phyloP scores from a whole-genome alignment of 2,888 invertebrate genomes.

The Drosophila mayaguana region DNA sequence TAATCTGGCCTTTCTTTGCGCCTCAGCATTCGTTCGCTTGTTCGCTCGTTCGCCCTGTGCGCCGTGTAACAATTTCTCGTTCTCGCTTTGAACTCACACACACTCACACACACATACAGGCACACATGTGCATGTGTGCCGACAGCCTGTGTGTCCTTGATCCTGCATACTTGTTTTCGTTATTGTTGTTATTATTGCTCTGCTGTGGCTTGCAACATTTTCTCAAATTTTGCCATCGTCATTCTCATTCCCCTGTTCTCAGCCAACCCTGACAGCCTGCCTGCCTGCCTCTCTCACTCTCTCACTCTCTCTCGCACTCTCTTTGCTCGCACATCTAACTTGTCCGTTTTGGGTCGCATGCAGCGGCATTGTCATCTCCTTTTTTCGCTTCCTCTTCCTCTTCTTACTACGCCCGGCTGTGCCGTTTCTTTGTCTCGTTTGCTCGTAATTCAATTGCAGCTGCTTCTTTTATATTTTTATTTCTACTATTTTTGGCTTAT shows the following conservation, averaged over 20 bases:
- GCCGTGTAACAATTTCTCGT: conserved; percentile 71
- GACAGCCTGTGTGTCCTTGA: conserved; percentile 78
- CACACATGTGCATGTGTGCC: conserved; percentile 12
- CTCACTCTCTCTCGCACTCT: not conserved
- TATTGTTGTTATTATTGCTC: conserved; percentile 13
- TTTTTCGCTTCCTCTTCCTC: conserved; percentile 51
- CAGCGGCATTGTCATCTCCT: conserved; percentile 47
- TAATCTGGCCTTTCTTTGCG: conserved; percentile 66
- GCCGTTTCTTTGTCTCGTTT: conserved; percentile 55
- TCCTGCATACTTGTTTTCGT: conserved; percentile 74
- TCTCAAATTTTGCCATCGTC: conserved; percentile 47
- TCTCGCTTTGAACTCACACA: conserved; percentile 39
- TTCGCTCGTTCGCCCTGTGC: conserved; percentile 50
- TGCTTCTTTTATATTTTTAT: conserved; percentile 74
- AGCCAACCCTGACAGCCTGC: conserved; percentile 4
- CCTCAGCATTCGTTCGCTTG: conserved; percentile 40
- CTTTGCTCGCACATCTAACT: conserved; percentile 17
- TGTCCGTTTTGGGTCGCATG: conserved; percentile 32
- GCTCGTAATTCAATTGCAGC: conserved; percentile 81
- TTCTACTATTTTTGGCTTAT: conserved; percentile 40
- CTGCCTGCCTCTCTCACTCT: not conserved
- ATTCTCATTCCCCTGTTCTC: conserved; percentile 26
- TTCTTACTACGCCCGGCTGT: conserved; percentile 48
- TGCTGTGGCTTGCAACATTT: conserved; percentile 54
- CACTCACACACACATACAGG: conserved; percentile 4